These are phyloP conservation scores for Eumacrocentrus americanus DNA, from an alignment of 2,888 invertebrate genomes.

Conservation along the genomic window DNA sequence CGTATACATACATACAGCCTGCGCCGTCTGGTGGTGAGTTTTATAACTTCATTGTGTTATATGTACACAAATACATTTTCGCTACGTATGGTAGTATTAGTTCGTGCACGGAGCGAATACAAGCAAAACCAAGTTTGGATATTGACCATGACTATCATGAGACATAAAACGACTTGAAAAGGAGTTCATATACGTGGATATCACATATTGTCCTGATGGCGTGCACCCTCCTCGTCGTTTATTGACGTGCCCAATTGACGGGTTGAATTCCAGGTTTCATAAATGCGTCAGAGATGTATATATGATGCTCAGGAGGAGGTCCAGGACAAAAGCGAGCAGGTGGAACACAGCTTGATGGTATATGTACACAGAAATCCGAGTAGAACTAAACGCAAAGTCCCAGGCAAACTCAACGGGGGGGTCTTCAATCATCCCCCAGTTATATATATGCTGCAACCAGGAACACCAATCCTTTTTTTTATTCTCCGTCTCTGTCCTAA, in stretches of 20 bases:
- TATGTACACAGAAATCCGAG: not conserved
- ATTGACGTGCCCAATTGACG: constrained; percentile 19
- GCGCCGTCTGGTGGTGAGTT: no score
- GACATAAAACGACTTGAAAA: no score
- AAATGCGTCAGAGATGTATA: not conserved
- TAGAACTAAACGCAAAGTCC: not conserved
- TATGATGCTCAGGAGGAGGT: constrained; percentile 14
- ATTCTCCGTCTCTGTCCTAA: not conserved
- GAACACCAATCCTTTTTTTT: constrained; percentile 19
- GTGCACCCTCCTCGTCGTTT: constrained; percentile 1
- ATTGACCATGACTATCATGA: no score
- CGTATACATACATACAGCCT: no score
- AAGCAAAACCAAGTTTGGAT: no score
- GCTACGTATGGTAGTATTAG: no score
- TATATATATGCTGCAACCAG: constrained; percentile 8
- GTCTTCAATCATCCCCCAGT: constrained; percentile 31
- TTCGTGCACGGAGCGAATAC: no score
- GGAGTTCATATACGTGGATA: no score
- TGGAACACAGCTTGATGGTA: constrained; percentile 1
- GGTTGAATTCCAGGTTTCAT: not conserved
- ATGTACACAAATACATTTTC: no score
- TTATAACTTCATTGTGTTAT: no score
- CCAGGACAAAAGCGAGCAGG: constrained; percentile 13
- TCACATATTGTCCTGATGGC: no score
- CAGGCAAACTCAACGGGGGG: constrained; percentile 20